A percentile compares a stretch with the other conserved stretches of the same genome.
phyloP scores from a whole-genome alignment of 2,797 vertebrate species.

The Fratercula arctica region DNA sequence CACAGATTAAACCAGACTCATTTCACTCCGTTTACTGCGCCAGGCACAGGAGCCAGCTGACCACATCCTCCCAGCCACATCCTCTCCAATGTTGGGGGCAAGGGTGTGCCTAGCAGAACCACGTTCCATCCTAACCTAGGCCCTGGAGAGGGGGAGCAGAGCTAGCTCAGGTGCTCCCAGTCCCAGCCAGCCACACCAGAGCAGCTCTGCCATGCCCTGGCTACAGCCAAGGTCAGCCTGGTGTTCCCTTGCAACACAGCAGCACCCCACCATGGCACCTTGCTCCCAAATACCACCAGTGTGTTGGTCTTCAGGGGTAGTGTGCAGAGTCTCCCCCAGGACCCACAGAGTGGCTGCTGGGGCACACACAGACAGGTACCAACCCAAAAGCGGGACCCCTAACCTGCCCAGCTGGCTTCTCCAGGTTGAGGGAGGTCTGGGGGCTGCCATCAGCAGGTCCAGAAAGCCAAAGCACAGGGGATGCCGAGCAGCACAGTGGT shows the following conservation, averaged over 20 bases:
- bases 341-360: background rate
- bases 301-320: background rate
- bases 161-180: background rate
- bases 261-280: background rate
- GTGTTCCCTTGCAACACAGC: background rate
- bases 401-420: background rate
- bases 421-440: background rate
- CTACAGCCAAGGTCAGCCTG: background rate
- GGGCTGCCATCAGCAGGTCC: background rate
- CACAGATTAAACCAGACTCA: background rate
- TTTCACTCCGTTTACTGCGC: background rate
- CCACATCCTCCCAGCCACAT: slow-evolving; percentile 3
- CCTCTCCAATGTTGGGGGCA: background rate
- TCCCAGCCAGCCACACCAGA: background rate
- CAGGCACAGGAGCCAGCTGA: background rate
- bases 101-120: background rate
- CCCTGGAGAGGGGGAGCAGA: background rate
- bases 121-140: background rate
- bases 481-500: background rate
- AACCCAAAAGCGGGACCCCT: accelerated
- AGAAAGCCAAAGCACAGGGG: background rate
- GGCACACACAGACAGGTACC: accelerated
- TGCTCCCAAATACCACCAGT: background rate
- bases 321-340: background rate
- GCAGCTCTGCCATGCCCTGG: background rate